Conservation (phyloP, 2,113 vertebrate species). For the Corythornis vintsioides region DNA sequence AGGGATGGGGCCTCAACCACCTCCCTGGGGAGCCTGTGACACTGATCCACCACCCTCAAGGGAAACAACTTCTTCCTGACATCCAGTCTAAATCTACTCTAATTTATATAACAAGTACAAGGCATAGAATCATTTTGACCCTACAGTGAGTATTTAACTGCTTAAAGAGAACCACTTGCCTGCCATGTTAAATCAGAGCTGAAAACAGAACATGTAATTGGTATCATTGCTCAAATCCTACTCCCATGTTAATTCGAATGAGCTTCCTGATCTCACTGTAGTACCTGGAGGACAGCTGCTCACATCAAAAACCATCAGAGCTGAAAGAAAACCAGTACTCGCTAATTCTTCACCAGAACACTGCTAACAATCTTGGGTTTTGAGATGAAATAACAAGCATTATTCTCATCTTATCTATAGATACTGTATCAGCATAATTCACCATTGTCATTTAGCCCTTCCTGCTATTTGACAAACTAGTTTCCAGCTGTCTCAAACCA, state of each 20-base stretch:
- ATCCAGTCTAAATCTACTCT: no score
- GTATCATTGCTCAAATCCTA: neutral
- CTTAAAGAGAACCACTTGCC: constrained; percentile 2
- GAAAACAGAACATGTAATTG: constrained; percentile 9
- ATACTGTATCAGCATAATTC: neutral
- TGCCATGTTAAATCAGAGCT: neutral
- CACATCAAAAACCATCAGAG: neutral
- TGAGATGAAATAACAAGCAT: neutral
- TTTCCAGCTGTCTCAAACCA: neutral
- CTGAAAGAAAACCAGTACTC: neutral
- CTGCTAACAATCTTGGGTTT: neutral
- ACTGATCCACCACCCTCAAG: no score
- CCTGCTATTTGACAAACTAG: neutral
- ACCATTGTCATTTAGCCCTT: neutral
- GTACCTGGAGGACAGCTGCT: neutral
- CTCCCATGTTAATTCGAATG: neutral
- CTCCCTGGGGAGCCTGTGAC: no score
- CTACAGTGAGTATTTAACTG: neutral
- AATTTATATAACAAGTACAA: neutral
- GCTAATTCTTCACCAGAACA: neutral
- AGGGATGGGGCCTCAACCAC: no score
- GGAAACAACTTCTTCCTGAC: no score
- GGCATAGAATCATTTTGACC: neutral
- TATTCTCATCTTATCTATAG: neutral
- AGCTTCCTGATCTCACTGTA: neutral